Percentiles rank a stretch among this genome's conserved stretches.
phyloP scores from a whole-genome alignment of 2,888 invertebrate species.

The Erynnis tages region DNA sequence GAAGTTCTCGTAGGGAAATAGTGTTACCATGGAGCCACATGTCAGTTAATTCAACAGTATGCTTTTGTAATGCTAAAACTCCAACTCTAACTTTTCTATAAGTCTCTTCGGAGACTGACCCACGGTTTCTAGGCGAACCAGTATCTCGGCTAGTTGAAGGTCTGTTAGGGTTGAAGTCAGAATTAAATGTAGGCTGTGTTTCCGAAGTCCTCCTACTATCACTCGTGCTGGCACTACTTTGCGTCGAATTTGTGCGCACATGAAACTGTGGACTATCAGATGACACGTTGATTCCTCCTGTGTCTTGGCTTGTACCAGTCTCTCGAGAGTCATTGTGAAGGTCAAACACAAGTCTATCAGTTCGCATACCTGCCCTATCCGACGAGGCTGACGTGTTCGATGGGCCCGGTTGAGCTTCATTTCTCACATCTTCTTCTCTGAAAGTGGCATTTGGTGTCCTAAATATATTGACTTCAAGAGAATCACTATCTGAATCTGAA shows the following conservation, averaged over 20 bases:
- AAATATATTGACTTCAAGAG: conserved; percentile 67
- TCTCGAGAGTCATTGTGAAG: conserved; percentile 44
- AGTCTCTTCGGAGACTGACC: conserved; percentile 61
- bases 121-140: conserved; percentile 50
- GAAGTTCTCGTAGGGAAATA: conserved; percentile 79
- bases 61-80: conserved; percentile 63
- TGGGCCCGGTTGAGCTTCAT: conserved; percentile 32
- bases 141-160: conserved; percentile 66
- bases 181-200: conserved; percentile 33
- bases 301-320: conserved; percentile 38
- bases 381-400: conserved; percentile 28
- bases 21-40: conserved; percentile 69
- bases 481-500: conserved; percentile 71
- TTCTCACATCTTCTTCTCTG: conserved; percentile 49
- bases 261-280: conserved; percentile 57
- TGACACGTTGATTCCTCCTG: conserved; percentile 49
- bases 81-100: conserved; percentile 64
- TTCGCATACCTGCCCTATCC: conserved; percentile 37
- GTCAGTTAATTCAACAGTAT: conserved; percentile 59
- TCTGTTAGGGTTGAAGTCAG: conserved; percentile 41
- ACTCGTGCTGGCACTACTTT: conserved; percentile 37
- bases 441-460: conserved; percentile 65
- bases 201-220: conserved; percentile 36
- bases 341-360: conserved; percentile 59
- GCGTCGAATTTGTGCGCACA: conserved; percentile 49